A percentile compares a stretch with the other conserved stretches of the same genome.
Conservation (phyloP, 1,140 invertebrate genomes). For the Polypedilum vanderplanki region DNA sequence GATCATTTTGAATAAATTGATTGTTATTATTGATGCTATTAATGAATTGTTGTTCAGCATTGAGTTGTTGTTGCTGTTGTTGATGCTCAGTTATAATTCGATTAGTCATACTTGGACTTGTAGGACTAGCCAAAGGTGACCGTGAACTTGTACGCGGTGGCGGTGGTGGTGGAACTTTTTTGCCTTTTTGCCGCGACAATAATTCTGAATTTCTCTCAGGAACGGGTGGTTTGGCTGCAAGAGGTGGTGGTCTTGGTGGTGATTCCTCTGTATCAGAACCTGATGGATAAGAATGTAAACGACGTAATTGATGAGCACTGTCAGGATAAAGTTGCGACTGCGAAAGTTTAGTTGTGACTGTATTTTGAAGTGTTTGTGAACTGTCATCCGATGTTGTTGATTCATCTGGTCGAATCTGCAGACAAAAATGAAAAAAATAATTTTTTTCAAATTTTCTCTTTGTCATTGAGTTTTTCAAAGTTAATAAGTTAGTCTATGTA, state of each 20-base stretch:
- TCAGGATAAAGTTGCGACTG: slow-evolving; percentile 41
- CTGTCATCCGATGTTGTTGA: slow-evolving; percentile 44
- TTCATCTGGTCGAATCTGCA: slow-evolving; percentile 41
- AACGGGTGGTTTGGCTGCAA: slow-evolving; percentile 61
- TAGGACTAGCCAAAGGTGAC: slow-evolving; percentile 72
- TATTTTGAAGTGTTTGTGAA: slow-evolving; percentile 41
- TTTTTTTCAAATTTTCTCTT: too few species aligned
- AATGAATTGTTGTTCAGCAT: slow-evolving; percentile 29
- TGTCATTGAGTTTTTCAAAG: too few species aligned
- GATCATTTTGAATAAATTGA: background rate
- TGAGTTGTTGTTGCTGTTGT: slow-evolving; percentile 32
- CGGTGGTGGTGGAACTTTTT: slow-evolving; percentile 76
- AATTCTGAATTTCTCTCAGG: slow-evolving; percentile 68
- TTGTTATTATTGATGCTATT: slow-evolving; percentile 30
- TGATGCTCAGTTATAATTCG: slow-evolving; percentile 42
- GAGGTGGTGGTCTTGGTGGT: slow-evolving; percentile 49
- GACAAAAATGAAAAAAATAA: background rate
- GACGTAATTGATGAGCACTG: slow-evolving; percentile 48
- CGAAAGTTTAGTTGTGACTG: slow-evolving; percentile 43
- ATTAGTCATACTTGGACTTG: slow-evolving; percentile 54
- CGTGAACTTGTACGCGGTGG: slow-evolving; percentile 75
- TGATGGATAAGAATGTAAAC: slow-evolving; percentile 67
- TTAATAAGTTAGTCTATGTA: background rate
- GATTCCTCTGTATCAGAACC: slow-evolving; percentile 65
- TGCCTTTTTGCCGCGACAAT: slow-evolving; percentile 55